Conservation (phyloP, 2,797 vertebrate species). For the Poecilia picta region DNA sequence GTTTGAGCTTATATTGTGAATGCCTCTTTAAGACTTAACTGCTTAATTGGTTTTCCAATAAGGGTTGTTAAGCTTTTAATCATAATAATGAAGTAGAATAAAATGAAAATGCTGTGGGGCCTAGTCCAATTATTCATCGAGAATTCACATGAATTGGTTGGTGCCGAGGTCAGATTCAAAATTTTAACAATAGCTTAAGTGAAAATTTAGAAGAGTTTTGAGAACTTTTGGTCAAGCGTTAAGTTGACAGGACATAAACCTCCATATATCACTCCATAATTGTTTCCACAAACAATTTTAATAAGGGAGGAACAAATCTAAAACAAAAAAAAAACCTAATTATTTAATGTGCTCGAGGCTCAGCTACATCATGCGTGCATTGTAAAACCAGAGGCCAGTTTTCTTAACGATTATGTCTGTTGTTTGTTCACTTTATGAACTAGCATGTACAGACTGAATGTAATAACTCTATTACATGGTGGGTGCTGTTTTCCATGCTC, state of each 20-base stretch:
- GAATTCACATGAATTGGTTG: neutral
- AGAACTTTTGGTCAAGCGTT: neutral
- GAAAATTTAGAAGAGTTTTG: neutral
- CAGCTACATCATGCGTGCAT: neutral
- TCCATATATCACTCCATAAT: neutral
- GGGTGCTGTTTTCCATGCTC: constrained; percentile 1
- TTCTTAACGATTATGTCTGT: neutral
- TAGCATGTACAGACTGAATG: neutral
- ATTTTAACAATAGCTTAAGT: neutral
- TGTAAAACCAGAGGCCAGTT: neutral
- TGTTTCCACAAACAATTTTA: neutral
- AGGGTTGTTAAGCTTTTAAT: neutral
- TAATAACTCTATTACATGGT: constrained; percentile 4
- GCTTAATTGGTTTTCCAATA: neutral
- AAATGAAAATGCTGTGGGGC: neutral
- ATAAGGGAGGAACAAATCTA: neutral
- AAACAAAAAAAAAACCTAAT: neutral
- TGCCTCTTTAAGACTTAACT: neutral
- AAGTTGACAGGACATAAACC: neutral
- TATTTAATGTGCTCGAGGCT: neutral
- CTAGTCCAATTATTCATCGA: neutral
- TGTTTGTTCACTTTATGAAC: constrained; percentile 6
- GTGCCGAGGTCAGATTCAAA: neutral
- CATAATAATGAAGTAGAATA: neutral
- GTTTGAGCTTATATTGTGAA: neutral